A percentile compares a stretch with the other conserved stretches of the same genome.
Evolutionary conservation across 2,113 vertebrate genomes (phyloP).

Genomic region (Hucho hucho): DNA sequence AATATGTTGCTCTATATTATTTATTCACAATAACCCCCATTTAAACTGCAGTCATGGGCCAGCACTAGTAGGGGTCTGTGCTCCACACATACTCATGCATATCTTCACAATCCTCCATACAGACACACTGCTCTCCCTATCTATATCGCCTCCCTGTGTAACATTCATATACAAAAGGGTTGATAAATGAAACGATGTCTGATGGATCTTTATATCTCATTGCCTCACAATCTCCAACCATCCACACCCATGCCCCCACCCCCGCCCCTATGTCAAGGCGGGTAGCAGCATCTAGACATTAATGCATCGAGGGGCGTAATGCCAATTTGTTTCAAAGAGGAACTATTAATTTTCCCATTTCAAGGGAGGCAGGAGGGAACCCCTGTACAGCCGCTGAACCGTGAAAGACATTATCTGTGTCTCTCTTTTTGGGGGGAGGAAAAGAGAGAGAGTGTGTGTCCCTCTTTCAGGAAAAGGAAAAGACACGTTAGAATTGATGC

Average conservation of each 20-base stretch:
- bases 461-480: slow-evolving; percentile 47
- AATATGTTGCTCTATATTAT: not conserved
- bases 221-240: slow-evolving; percentile 37
- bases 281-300: slow-evolving; percentile 67
- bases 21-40: not conserved
- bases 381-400: slow-evolving; percentile 87
- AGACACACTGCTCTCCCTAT: not conserved
- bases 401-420: slow-evolving; percentile 89
- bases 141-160: no score
- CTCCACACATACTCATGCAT: slow-evolving; percentile 10
- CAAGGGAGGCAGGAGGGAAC: slow-evolving; percentile 82
- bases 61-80: not conserved
- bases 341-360: slow-evolving; percentile 93
- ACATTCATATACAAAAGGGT: not conserved
- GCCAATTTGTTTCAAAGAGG: slow-evolving; percentile 86
- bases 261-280: slow-evolving; percentile 34
- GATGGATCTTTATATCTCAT: slow-evolving; percentile 53
- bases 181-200: slow-evolving; percentile 3
- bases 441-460: not conserved
- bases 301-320: slow-evolving; percentile 78
- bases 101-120: slow-evolving; percentile 18
- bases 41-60: not conserved
- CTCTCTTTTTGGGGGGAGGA: slow-evolving; percentile 37
- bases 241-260: no score
- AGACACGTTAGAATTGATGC: slow-evolving; percentile 77